Evolutionary conservation across 2,888 invertebrate species (phyloP), one percentile per base, ranked within the genome.

Genomic region (Eilema depressum): DNA sequence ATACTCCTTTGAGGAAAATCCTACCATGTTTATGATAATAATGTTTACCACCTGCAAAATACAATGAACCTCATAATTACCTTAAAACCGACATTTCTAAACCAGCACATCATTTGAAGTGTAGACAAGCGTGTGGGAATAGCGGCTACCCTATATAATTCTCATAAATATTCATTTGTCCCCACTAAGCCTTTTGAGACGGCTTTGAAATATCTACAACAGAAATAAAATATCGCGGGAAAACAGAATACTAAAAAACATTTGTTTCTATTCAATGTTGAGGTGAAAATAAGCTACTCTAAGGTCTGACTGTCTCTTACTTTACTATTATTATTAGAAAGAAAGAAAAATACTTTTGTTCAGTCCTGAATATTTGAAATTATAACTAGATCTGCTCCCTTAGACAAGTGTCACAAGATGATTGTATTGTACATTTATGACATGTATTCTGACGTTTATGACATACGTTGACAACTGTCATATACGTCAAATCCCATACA

Each of bases 101-200:
- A 66, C 47, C 71, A 61, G 61, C 25, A 12, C 75, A 64, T 20
- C 69, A 69, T 74, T 73, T 68, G 53, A 74, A 67, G 74, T 56
- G 63, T 67, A 63, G 74, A 73, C 71, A 63, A 60, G 63, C 74
- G 53, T 71, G 64, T 69, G 76, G 73, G 70, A 78, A 74, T 78
- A 74, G 69, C 72, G 73, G 69, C 68, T 61, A 20, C 61, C 69
- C 47, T 28, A 69, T 37, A 66, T 70, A 76, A 76, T 70, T 59
- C 73, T 73, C 67, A 76, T 81, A 73, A 80, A 81, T 79, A 79
- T 80, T 80, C 79, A 78, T 76, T 78, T 73, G 69, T 63, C 70
- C 70, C 67, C 78, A 62, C 66, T 75, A 75, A 80, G 72, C 69
- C 73, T 69, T 79, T 77, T 75, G 61, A 71, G 78, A 68, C 69